Evolutionary conservation across 2,888 invertebrate genomes (phyloP).

Genomic region (Blera fallax): DNA sequence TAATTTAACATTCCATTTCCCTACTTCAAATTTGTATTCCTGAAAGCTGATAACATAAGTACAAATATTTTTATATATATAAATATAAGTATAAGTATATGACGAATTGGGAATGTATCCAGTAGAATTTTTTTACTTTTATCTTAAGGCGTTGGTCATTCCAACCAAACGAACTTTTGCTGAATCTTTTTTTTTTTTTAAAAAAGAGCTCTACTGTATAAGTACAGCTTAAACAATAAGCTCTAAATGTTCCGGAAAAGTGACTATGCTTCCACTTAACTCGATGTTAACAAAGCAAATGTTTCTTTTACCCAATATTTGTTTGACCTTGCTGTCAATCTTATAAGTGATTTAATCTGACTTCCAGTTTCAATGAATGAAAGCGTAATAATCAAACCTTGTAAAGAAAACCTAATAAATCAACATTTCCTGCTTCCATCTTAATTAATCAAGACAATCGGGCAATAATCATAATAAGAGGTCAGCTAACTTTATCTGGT

Average conservation of each 20-base stretch:
- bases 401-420: not conserved
- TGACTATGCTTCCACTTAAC: not conserved
- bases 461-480: not conserved
- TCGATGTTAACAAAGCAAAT: not conserved
- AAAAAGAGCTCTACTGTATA: too few relatives aligned
- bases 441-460: not conserved
- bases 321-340: not conserved
- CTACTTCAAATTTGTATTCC: too few relatives aligned
- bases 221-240: too few relatives aligned
- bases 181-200: too few relatives aligned
- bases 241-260: not conserved
- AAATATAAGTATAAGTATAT: too few relatives aligned
- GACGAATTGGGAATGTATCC: too few relatives aligned
- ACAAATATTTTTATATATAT: too few relatives aligned
- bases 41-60: too few relatives aligned
- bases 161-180: too few relatives aligned
- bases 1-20: too few relatives aligned
- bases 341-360: not conserved
- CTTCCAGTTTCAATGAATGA: not conserved
- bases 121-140: too few relatives aligned
- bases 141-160: too few relatives aligned
- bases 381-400: not conserved
- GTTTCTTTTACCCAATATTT: not conserved
- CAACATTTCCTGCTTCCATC: not conserved
- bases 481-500: not conserved